Conservation (phyloP, 2,888 invertebrate genomes). For the Minunthozetes semirufus region DNA sequence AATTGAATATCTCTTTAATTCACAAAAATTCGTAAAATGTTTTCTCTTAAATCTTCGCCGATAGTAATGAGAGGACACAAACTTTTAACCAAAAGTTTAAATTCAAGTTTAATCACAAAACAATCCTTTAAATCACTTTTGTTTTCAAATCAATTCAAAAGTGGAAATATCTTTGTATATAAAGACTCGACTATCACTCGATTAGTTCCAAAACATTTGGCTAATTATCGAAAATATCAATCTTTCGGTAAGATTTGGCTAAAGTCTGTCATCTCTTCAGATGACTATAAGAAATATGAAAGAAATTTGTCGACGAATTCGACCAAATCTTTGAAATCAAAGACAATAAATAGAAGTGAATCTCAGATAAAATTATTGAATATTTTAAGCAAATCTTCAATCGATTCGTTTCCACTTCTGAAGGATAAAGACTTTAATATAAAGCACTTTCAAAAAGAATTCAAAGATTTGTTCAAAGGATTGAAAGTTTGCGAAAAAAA, state of each 20-base stretch:
- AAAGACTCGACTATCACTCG: not conserved
- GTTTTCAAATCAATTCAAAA: not conserved
- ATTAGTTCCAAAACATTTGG: not conserved
- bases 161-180: not conserved
- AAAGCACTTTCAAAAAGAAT: not conserved
- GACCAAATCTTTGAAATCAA: not conserved
- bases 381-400: not conserved
- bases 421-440: not conserved
- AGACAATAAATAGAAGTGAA: not conserved
- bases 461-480: not conserved
- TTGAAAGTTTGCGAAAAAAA: not conserved
- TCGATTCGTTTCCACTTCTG: conserved; percentile 10
- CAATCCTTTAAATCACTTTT: too few species aligned
- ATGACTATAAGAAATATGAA: not conserved
- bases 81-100: not conserved
- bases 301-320: not conserved
- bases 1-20: too few species aligned
- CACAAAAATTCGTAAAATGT: not conserved
- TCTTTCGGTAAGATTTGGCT: not conserved
- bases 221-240: not conserved
- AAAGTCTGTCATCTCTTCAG: not conserved
- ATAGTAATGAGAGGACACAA: not conserved
- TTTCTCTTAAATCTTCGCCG: not conserved
- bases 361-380: not conserved
- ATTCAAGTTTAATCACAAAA: not conserved